Evolutionary conservation across 2,113 vertebrate genomes (phyloP), one percentile per base, ranked within the genome.

Genomic region (Phyllostomus hastatus): DNA sequence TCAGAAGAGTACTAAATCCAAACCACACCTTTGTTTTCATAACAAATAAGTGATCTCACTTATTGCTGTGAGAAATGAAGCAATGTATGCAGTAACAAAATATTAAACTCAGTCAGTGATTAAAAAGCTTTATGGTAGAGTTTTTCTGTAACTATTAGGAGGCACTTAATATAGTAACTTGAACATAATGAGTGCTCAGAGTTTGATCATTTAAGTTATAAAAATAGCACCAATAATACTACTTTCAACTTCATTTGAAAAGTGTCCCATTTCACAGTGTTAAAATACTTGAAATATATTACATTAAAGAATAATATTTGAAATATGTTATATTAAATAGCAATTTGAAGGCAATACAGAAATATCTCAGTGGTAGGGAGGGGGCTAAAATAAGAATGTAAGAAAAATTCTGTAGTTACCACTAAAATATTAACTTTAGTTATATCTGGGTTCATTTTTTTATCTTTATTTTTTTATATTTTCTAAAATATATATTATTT

Each of bases 31-130:
- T 48, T 87, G 57, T 92, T 94, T 96, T 85, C 81, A 76, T 90
- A 95, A 96, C 59, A 96, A 96, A 94, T 90, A 95, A 76, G 24
- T 90, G 59, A 95, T 73, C 88, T 96, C 59, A 95, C 66, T 96
- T 80, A 96, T 69, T 96, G 26, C 84, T 85, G 4, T 97, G 81
- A 90, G 38, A 97, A 94, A 92, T 80, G 17, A 38, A 89, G 64
- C 26, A 93, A 79, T 72, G 57, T 83, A 91, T 24, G 20, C 43
- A 95, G 88, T 78, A 92, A 81, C 91, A 94, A 95, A 96, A 96
- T 79, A 87, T 61, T 91, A 95, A 94, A 91, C n/a, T 78, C 10
- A 35, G 72, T 59, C 35, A 93, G 52, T 70, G 41, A 92, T 85
- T 76, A 83, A 84, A 97, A 75, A 78, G 20, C 5, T 90, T 97